These are phyloP conservation scores for Araneus ventricosus DNA, from an alignment of 1,140 invertebrate genomes.

Conservation along the genomic window DNA sequence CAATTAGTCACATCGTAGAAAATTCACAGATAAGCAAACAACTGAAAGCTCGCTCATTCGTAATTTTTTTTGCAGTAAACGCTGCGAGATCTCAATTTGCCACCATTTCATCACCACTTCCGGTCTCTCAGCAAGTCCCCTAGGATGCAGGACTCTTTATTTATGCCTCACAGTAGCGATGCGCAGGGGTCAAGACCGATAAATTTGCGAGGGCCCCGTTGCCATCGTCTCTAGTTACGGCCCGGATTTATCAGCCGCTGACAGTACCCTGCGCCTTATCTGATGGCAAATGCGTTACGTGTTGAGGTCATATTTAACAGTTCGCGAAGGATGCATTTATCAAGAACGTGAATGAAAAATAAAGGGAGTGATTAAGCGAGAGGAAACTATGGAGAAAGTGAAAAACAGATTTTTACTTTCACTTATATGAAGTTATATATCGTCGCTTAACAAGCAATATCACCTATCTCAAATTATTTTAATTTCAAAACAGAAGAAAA, in stretches of 20 bases:
- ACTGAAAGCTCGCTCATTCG: neutral
- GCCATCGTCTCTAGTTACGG: conserved; percentile 58
- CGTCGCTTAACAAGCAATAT: too few relatives aligned
- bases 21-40: too few relatives aligned
- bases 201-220: conserved; percentile 19
- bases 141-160: conserved; percentile 28
- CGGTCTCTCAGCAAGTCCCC: conserved; percentile 7
- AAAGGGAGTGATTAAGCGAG: neutral
- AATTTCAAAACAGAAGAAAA: too few relatives aligned
- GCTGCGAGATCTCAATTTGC: neutral
- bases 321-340: conserved; percentile 32
- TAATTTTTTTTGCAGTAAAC: neutral
- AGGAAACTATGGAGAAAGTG: neutral
- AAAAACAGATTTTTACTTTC: neutral
- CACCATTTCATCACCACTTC: conserved; percentile 18
- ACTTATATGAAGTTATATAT: neutral
- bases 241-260: conserved; percentile 61
- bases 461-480: too few relatives aligned
- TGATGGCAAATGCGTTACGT: conserved; percentile 41
- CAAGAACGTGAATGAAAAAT: neutral
- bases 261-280: conserved; percentile 40
- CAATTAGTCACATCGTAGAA: too few relatives aligned
- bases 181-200: conserved; percentile 42
- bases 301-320: conserved; percentile 61
- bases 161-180: conserved; percentile 55